Evolutionary conservation across 2,888 invertebrate species (phyloP).

Genomic region (Stegophylla sp.): DNA sequence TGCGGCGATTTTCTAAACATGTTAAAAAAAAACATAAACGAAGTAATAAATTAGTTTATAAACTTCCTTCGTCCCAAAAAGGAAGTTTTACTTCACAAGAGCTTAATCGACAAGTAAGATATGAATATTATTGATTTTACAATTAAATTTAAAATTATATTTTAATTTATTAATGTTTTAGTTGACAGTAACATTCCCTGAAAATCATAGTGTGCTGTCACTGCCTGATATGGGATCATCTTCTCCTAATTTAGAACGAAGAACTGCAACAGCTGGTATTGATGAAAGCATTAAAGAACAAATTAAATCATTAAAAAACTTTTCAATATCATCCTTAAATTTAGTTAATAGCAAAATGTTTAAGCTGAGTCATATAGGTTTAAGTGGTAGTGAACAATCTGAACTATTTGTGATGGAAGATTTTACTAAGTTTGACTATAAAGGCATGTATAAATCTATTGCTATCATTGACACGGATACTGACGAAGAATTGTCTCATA

Average conservation of each 20-base stretch:
- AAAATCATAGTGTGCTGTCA: constrained; percentile 29
- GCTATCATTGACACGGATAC: constrained; percentile 17
- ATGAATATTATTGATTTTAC: neutral
- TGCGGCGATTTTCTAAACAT: constrained; percentile 61
- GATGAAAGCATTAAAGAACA: constrained; percentile 64
- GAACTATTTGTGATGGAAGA: constrained; percentile 42
- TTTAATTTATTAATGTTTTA: neutral
- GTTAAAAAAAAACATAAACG: constrained; percentile 68
- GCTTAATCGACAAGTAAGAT: constrained; percentile 53
- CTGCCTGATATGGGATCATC: constrained; percentile 61
- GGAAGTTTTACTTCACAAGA: constrained; percentile 76
- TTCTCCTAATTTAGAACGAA: constrained; percentile 69
- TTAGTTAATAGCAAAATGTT: constrained; percentile 22
- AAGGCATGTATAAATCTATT: constrained; percentile 28
- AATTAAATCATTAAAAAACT: constrained; percentile 16
- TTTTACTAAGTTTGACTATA: constrained; percentile 27
- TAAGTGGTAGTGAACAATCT: constrained; percentile 42
- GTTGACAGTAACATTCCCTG: constrained; percentile 43
- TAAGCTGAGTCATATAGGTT: constrained; percentile 23
- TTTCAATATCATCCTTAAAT: constrained; percentile 50
- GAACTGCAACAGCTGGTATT: constrained; percentile 67
- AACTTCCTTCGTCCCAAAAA: constrained; percentile 75
- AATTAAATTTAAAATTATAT: neutral
- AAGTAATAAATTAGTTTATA: constrained; percentile 64
- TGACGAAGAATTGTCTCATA: constrained; percentile 16